Conservation (phyloP, 92 coral and sea anemone species). For the Palythoa grandiflora region DNA sequence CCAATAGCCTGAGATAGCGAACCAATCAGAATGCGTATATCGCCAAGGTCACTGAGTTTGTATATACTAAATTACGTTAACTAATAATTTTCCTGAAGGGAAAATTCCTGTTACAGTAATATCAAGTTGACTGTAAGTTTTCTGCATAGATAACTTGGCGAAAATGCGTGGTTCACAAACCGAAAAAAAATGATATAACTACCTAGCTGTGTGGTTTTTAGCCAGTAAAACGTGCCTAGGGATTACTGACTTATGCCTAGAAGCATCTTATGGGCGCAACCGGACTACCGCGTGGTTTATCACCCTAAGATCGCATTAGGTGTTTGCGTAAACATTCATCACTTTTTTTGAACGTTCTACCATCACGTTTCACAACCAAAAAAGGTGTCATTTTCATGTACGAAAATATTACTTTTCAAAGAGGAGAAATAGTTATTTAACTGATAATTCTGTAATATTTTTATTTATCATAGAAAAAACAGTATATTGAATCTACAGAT, state of each 20-base stretch:
- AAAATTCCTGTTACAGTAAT: too few relatives aligned
- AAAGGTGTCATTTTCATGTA: not conserved
- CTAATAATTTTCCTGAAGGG: too few relatives aligned
- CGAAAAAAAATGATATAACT: too few relatives aligned
- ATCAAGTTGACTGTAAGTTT: too few relatives aligned
- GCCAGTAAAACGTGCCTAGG: too few relatives aligned
- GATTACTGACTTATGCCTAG: not conserved
- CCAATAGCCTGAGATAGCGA: too few relatives aligned
- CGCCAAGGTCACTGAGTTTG: too few relatives aligned
- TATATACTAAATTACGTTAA: too few relatives aligned
- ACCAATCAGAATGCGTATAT: too few relatives aligned
- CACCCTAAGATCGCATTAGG: not conserved
- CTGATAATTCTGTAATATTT: not conserved
- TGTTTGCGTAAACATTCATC: constrained; percentile 10
- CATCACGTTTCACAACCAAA: not conserved
- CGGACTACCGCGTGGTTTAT: not conserved
- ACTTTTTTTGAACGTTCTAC: not conserved
- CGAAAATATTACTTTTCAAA: constrained; percentile 14
- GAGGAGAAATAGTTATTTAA: not conserved
- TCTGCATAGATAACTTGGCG: too few relatives aligned
- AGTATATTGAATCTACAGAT: constrained; percentile 10
- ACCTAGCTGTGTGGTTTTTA: too few relatives aligned
- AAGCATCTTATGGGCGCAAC: not conserved
- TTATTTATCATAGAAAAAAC: not conserved
- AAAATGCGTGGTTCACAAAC: too few relatives aligned